Percentiles rank a stretch among this genome's conserved stretches.
Conservation (phyloP, 2,888 invertebrate genomes). For the Linnaemya vulpina region DNA sequence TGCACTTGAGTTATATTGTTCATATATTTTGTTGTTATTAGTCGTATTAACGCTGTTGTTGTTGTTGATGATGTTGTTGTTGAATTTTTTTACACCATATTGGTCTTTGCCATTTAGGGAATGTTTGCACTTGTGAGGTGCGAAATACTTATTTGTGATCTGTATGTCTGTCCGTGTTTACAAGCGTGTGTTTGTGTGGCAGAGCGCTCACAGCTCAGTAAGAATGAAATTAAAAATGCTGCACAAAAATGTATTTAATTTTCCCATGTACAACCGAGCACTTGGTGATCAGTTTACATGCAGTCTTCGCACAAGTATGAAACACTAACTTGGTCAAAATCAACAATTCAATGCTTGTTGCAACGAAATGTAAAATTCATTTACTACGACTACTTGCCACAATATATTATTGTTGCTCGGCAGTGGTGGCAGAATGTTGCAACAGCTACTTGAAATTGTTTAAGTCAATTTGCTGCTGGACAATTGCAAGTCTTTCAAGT, state of each 20-base stretch:
- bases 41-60: no score
- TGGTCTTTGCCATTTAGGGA: slow-evolving; percentile 67
- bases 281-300: slow-evolving; percentile 31
- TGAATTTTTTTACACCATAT: slow-evolving; percentile 55
- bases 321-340: slow-evolving; percentile 68
- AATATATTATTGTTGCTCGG: slow-evolving; percentile 6
- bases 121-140: slow-evolving; percentile 68
- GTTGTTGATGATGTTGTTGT: slow-evolving; percentile 43
- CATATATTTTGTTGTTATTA: no score
- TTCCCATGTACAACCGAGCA: slow-evolving; percentile 65
- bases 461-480: slow-evolving; percentile 69
- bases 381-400: neutral
- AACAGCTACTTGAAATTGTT: slow-evolving; percentile 55
- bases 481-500: slow-evolving; percentile 21
- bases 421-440: slow-evolving; percentile 23
- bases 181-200: neutral
- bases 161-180: slow-evolving; percentile 16
- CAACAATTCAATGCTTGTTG: slow-evolving; percentile 54
- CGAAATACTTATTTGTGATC: slow-evolving; percentile 66
- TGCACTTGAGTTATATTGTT: slow-evolving; percentile 9
- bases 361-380: slow-evolving; percentile 64
- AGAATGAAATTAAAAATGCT: slow-evolving; percentile 68
- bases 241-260: slow-evolving; percentile 62
- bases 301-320: slow-evolving; percentile 27
- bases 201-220: slow-evolving; percentile 36